Percentiles rank a stretch among this genome's conserved stretches.
Evolutionary conservation across 92 coral and sea anemone genomes (phyloP).

Genomic region (Diadumene lineata): DNA sequence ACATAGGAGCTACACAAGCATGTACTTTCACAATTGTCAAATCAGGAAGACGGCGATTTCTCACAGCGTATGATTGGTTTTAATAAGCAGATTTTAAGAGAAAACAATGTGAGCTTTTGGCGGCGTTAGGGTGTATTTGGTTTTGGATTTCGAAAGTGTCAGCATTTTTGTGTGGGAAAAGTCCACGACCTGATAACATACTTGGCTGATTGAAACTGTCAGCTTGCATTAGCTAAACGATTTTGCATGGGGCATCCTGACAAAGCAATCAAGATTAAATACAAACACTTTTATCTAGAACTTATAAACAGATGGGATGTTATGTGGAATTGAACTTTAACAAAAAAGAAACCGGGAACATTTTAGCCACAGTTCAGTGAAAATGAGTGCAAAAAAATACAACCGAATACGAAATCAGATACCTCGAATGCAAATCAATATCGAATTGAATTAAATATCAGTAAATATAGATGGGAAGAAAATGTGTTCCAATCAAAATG

Average conservation of each 20-base stretch:
- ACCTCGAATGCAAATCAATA: background rate
- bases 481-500: too few species aligned
- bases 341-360: too few species aligned
- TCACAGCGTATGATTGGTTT: background rate
- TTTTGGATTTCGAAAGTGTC: conserved; percentile 22
- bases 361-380: too few species aligned
- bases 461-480: too few species aligned
- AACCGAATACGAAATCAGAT: background rate
- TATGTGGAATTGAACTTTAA: too few species aligned
- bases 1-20: too few species aligned
- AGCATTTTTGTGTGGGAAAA: conserved; percentile 38
- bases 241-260: background rate
- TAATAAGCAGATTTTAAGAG: conserved; percentile 2
- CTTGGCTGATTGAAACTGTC: conserved; percentile 11
- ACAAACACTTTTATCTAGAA: background rate
- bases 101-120: background rate
- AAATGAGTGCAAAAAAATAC: background rate
- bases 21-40: background rate
- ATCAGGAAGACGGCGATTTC: background rate
- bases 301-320: background rate
- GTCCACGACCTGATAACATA: conserved; percentile 8
- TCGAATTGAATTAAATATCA: too few species aligned
- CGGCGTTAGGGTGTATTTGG: too few species aligned
- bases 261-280: background rate
- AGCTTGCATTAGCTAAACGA: background rate